Base-by-base conservation (phyloP, 2,797 vertebrate genomes). In the Gymnoscopelus braueri region DNA sequence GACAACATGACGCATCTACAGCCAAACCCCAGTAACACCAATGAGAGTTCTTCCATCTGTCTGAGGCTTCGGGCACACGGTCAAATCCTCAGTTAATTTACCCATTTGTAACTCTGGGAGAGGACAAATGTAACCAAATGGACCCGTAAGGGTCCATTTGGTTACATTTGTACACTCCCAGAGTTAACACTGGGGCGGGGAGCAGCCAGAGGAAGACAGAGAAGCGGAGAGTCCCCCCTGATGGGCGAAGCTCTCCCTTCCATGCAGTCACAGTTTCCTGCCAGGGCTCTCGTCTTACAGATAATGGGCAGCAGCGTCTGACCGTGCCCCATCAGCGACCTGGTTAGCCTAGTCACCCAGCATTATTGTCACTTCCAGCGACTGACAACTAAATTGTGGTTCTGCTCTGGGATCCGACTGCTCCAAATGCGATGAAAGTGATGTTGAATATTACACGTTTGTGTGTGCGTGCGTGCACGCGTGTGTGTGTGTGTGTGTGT, bases 251-350 rank as follows among this genome's bases (percentile, higher is more conserved):
- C 70, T 85, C 54, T 82, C 67, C 65, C 48, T 86, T 77, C 79
- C 62, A 81, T 56, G 63, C 74, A 87, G 79, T 81, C 67, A 60
- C 76, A 56, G 74, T 83, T 86, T 88, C 70, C 77, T 86, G 85
- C 85, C 84, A 81, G 82, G 83, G 87, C 80, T 91, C 80, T 91
- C 84, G 70, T 82, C 86, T 93, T 90, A 87, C 85, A 91, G 78
- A 85, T 91, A 91, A 91, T 88, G 68, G 72, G 65, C 66, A 74
- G 72, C 81, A 88, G 76, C 66, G 69, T 67, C 65, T 71, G 59
- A 64, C 71, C 63, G 69, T 70, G 77, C 81, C 39, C 87, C 72
- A 81, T 85, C 83, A 62, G 60, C 83, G 81, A 80, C 69, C 75
- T 77, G 76, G 71, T 85, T 83, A 69, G 69, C 74, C 70, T 84